Percentiles rank a stretch among this genome's conserved stretches.
These are phyloP conservation scores for Argya squamiceps DNA, from an alignment of 2,797 vertebrate genomes.

Conservation along the genomic window DNA sequence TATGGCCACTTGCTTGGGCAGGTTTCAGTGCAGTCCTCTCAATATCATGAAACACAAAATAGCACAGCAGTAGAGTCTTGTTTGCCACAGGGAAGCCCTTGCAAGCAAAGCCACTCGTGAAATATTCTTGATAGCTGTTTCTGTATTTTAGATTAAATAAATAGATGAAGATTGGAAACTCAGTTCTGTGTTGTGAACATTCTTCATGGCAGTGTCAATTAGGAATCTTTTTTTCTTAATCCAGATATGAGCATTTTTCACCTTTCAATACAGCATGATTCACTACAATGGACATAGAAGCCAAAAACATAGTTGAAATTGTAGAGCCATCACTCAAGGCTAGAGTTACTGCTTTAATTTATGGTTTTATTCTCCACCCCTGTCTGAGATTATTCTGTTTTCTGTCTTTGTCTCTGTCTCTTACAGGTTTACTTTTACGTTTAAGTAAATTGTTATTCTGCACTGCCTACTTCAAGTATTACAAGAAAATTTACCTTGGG, in stretches of 20 bases:
- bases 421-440: background rate
- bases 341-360: background rate
- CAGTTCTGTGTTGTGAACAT: background rate
- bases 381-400: background rate
- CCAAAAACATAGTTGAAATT: background rate
- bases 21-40: conserved; percentile 9
- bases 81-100: background rate
- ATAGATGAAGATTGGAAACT: background rate
- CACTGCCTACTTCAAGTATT: background rate
- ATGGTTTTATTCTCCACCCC: background rate
- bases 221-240: background rate
- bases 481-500: background rate
- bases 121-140: background rate
- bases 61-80: background rate
- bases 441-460: conserved; percentile 21
- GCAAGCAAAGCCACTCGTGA: background rate
- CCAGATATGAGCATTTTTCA: background rate
- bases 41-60: background rate
- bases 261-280: background rate
- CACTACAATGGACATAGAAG: background rate
- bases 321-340: background rate
- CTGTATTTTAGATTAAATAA: background rate
- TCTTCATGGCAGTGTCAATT: background rate
- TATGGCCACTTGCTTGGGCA: conserved; percentile 70
- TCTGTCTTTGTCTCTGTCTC: background rate